Evolutionary conservation across 2,888 invertebrate genomes (phyloP), one percentile per base, ranked within the genome.

Genomic region (Cheilosia urbana): DNA sequence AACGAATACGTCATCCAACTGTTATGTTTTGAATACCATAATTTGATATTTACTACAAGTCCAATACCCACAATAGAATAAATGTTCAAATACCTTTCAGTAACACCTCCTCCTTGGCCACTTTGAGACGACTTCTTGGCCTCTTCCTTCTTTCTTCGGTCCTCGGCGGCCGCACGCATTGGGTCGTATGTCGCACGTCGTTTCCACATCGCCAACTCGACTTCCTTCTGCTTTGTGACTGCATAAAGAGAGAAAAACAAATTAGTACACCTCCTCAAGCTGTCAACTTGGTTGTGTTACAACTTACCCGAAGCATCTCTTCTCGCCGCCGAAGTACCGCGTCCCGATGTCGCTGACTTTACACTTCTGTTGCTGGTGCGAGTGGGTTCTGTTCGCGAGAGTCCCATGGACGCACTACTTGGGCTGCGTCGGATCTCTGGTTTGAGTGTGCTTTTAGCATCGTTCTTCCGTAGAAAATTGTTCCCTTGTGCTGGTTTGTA

Each of bases 121-220:
- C 88, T 81, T 77, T 91, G 90, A 58, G 88, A 87, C 87, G 91
- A 89, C 87, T 92, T 92, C 76, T 93, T 93, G 4, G 93, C 94
- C 87, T 93, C 91, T 88, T 94, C 94, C 58, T 94, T 94, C 90
- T 94, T 95, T 89, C 94, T 94, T 89, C 94, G 95, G 27, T 96
- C 98, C 91, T 98, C 97, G 21, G 97, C 97, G 0, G 98, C 98
- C 0, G 98, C 97, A 91, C 95, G 96, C 94, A 97, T 95, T 34
- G 98, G 98, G 93, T 99, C 98, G 92, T 99, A 99, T 88, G 97
- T 97, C 89, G 98, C 98, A 87, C 99, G 94, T 79, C 98, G 94
- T 91, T 98, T 97, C 98, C 98, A 99, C 93, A 98, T 98, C 91
- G 97, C 97, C 93, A 97, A 95, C 90, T 97, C 96, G 37, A 95